Base-by-base conservation (phyloP, 2,888 invertebrate genomes). In the Pristionchus maxplancki region DNA sequence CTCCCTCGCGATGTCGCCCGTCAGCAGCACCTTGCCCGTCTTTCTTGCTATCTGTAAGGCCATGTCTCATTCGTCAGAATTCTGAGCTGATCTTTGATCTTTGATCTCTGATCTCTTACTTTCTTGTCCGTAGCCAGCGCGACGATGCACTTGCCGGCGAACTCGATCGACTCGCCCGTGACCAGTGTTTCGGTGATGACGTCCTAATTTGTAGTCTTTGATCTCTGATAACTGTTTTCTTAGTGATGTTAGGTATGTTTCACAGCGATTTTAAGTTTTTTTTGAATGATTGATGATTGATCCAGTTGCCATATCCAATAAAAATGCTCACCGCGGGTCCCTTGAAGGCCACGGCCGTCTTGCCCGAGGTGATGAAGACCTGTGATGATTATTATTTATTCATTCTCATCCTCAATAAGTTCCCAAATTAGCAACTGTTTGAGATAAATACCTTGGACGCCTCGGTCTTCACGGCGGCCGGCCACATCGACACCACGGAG, bases 401-500 rank as follows among this genome's bases (percentile, higher is more conserved):
- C 9, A 9, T 31, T 6, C 28, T 3, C 1, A 62, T 28, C 58
- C 24, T n/a, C n/a, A n/a, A n/a, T n/a, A n/a, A n/a, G n/a, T n/a
- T n/a, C n/a, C n/a, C n/a, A n/a, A n/a, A n/a, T n/a, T n/a, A n/a
- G n/a, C n/a, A n/a, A n/a, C n/a, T n/a, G n/a, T n/a, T n/a, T n/a
- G n/a, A n/a, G n/a, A n/a, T n/a, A n/a, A n/a, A n/a, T 24, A 78
- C 78, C 78, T 78, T 20, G 11, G 71, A 62, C 15, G 89, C 67
- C 53, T 92, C 92, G 13, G 91, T 91, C 81, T 92, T 91, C 0
- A 95, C 95, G 13, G 95, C 93, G 20, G 95, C 95, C 0, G 95
- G 95, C 95, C 95, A 95, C 1, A 95, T 90, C 84, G 95, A 95
- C 17, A 95, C 90, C 37, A 92, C 94, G 5, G 95, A 93, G 9